Conservation (phyloP, 1,140 invertebrate genomes). For the Pomacea maculata region DNA sequence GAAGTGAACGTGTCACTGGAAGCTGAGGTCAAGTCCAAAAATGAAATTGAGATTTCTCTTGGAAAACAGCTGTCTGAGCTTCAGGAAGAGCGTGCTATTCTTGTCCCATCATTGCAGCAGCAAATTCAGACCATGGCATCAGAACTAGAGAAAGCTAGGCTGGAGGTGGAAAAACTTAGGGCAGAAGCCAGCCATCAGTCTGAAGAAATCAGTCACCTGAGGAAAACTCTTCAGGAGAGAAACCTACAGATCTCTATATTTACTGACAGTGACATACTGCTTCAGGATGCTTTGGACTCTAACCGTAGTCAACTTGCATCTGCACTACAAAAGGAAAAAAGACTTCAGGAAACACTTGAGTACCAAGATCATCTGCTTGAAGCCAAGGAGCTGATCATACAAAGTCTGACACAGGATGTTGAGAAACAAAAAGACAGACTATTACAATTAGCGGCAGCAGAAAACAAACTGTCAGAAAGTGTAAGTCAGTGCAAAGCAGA, state of each 20-base stretch:
- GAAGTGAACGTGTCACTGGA: constrained; percentile 6
- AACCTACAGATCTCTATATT: constrained; percentile 4
- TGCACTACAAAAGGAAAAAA: not conserved
- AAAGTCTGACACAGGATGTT: constrained; percentile 9
- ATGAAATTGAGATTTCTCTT: not conserved
- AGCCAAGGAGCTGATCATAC: constrained; percentile 19
- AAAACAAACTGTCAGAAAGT: not conserved
- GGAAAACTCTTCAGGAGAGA: not conserved
- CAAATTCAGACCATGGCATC: not conserved
- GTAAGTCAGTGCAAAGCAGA: not conserved
- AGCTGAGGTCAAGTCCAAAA: not conserved
- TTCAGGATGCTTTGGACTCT: not conserved
- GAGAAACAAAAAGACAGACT: not conserved
- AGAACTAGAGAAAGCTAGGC: not conserved
- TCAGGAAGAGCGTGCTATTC: not conserved
- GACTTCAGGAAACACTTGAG: not conserved
- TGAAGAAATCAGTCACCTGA: not conserved
- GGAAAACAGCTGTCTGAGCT: not conserved
- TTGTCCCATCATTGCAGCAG: not conserved
- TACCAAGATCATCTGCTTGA: constrained; percentile 18
- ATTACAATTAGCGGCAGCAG: not conserved
- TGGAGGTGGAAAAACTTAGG: not conserved
- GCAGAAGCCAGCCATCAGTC: not conserved
- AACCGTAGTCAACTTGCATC: not conserved
- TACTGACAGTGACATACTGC: not conserved